Percentiles rank a stretch among this genome's conserved stretches.
Conservation (phyloP, 2,113 vertebrate genomes). For the Onychostruthus taczanowskii region DNA sequence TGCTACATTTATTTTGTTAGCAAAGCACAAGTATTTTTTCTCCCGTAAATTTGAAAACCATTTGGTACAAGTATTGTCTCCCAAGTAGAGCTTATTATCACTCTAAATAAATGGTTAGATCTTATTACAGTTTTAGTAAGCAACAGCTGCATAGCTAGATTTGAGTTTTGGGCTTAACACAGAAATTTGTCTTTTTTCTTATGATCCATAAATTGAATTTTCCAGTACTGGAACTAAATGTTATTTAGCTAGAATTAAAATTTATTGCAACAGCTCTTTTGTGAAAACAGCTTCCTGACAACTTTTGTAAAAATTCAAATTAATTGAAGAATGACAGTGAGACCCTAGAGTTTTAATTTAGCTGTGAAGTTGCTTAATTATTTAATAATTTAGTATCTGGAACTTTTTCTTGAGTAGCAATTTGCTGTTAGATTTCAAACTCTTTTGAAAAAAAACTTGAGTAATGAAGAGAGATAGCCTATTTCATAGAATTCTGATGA, state of each 20-base stretch:
- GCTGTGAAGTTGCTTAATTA: not conserved
- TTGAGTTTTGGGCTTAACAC: not conserved
- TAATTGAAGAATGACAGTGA: not conserved
- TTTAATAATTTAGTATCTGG: not conserved
- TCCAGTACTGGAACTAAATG: not conserved
- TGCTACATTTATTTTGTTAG: not conserved
- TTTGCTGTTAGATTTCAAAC: not conserved
- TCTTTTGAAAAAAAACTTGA: not conserved
- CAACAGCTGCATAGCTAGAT: not conserved
- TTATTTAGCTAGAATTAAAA: not conserved
- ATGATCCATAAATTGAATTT: not conserved
- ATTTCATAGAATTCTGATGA: not conserved
- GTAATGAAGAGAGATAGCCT: not conserved
- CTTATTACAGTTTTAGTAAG: not conserved
- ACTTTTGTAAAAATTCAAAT: not conserved
- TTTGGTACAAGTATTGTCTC: not conserved
- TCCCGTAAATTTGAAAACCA: not conserved
- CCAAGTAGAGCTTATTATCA: not conserved
- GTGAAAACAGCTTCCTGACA: not conserved
- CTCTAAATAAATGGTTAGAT: not conserved
- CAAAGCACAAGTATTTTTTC: not conserved
- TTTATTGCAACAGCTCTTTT: not conserved
- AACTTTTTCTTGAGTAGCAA: not conserved
- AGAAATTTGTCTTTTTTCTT: not conserved
- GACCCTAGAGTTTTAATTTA: not conserved